phyloP scores from a whole-genome alignment of 2,113 vertebrate genomes.

The Cryptotis parvus region DNA sequence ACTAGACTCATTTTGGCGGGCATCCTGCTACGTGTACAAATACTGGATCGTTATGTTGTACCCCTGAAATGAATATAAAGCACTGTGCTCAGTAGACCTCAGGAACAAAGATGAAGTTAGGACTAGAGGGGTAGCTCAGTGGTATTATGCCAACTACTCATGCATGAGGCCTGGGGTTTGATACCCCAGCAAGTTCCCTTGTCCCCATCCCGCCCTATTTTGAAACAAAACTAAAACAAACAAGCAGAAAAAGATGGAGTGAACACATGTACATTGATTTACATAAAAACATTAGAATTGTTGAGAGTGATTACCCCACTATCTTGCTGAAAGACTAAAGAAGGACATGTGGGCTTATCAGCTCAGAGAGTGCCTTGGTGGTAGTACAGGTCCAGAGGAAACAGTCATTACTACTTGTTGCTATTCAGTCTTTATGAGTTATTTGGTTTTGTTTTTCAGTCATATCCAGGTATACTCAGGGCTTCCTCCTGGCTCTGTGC shows the following conservation, averaged over 20 bases:
- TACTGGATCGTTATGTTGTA: neutral
- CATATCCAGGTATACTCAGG: no score
- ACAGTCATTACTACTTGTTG: neutral
- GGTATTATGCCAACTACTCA: no score
- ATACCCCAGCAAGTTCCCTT: no score
- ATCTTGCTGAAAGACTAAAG: neutral
- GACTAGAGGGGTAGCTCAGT: no score
- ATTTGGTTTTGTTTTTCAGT: neutral
- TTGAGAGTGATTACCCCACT: neutral
- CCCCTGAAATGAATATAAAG: neutral
- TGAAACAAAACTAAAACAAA: neutral
- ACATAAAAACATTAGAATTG: neutral
- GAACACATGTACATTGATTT: neutral
- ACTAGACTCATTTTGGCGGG: neutral
- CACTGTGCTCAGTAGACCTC: neutral
- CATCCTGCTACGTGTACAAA: neutral
- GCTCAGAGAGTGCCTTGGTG: neutral
- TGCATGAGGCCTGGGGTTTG: no score
- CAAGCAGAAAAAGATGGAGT: neutral
- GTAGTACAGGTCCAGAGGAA: neutral
- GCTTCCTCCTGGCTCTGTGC: no score
- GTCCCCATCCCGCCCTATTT: no score
- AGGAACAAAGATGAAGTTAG: no score
- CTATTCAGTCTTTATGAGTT: neutral
- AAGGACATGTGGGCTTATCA: neutral